Evolutionary conservation across 2,888 invertebrate genomes (phyloP).

Genomic region (Hymenopus coronatus): DNA sequence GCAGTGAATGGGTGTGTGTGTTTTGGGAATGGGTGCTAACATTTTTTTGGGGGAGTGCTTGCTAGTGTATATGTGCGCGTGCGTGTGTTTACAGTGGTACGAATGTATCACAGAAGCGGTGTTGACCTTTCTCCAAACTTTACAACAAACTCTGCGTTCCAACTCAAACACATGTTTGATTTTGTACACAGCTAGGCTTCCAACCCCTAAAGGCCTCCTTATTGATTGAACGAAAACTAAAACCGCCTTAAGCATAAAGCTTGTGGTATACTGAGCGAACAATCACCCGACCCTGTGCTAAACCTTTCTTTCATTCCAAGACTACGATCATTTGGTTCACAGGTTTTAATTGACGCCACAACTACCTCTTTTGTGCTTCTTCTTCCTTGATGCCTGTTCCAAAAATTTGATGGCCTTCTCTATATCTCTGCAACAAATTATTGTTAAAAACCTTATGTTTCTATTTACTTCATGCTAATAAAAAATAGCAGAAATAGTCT

Average conservation of each 20-base stretch:
- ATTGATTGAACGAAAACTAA: not conserved
- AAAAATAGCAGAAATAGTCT: no score
- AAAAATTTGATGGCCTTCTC: no score
- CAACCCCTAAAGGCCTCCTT: not conserved
- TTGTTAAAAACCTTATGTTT: no score
- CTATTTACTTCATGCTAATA: no score
- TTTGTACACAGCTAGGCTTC: not conserved
- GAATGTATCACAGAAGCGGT: constrained; percentile 1
- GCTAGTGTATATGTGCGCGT: not conserved
- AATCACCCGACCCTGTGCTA: not conserved
- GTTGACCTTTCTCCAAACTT: not conserved
- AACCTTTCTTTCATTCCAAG: not conserved
- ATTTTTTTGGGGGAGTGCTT: not conserved
- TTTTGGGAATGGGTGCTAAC: not conserved
- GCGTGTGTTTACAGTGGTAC: not conserved
- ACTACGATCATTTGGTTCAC: no score
- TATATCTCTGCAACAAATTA: no score
- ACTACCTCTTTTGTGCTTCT: no score
- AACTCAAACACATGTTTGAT: constrained; percentile 11
- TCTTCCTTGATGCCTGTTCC: no score
- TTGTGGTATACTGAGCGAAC: not conserved
- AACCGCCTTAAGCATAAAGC: not conserved
- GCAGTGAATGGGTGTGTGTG: not conserved
- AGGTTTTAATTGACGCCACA: no score
- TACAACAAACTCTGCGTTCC: not conserved